A percentile compares a stretch with the other conserved stretches of the same genome.
These are phyloP conservation scores for Drosophila subpulchrella DNA, from an alignment of 1,140 invertebrate species.

Conservation along the genomic window DNA sequence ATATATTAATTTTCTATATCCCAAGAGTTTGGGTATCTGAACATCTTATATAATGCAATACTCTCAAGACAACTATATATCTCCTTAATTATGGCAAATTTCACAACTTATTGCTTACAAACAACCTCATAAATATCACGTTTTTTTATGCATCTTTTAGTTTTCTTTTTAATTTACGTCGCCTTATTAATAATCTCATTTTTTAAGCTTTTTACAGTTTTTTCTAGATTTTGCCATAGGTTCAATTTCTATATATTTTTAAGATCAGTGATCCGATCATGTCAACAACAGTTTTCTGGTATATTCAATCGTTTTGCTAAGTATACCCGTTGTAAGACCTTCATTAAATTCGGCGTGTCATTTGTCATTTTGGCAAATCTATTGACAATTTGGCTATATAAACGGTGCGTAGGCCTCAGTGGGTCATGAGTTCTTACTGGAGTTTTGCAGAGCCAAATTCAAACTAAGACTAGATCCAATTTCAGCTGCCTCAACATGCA, in stretches of 20 bases:
- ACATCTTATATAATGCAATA: not conserved
- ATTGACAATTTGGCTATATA: slow-evolving; percentile 59
- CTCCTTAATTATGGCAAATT: too few relatives aligned
- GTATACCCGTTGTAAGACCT: slow-evolving; percentile 47
- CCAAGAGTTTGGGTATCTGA: not conserved
- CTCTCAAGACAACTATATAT: too few relatives aligned
- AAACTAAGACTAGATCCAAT: slow-evolving; percentile 79
- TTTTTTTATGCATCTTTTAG: too few relatives aligned
- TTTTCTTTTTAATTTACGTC: not conserved
- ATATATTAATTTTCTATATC: not conserved
- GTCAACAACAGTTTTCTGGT: slow-evolving; percentile 25
- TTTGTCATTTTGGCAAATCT: slow-evolving; percentile 48
- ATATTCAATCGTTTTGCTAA: slow-evolving; percentile 25
- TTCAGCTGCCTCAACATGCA: slow-evolving; percentile 48
- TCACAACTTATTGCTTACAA: not conserved
- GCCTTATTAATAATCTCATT: not conserved
- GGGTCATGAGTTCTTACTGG: slow-evolving; percentile 76
- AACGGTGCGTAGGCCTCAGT: slow-evolving; percentile 40
- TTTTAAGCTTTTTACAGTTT: not conserved
- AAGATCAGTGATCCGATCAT: slow-evolving; percentile 7
- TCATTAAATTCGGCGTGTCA: slow-evolving; percentile 33
- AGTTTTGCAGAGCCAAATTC: slow-evolving; percentile 70
- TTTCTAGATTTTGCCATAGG: not conserved
- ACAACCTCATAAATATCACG: too few relatives aligned
- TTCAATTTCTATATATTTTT: not conserved